These are phyloP conservation scores for Actinernus sp. DNA, from an alignment of 92 coral and sea anemone species.

Conservation along the genomic window DNA sequence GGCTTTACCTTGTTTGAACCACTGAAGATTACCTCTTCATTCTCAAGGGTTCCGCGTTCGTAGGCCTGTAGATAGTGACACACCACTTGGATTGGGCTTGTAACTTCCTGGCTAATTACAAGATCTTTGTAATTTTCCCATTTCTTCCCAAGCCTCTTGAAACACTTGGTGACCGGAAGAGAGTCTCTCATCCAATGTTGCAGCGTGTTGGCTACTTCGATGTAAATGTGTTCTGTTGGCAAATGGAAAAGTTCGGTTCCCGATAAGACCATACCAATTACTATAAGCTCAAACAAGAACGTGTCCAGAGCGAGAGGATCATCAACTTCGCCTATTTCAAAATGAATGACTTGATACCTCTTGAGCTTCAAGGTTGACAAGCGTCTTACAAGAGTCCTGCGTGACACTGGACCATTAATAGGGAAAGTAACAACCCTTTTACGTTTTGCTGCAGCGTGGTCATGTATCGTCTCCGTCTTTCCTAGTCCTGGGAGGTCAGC, in stretches of 20 bases:
- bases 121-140: slow-evolving; percentile 68
- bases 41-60: slow-evolving; percentile 76
- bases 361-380: slow-evolving; percentile 53
- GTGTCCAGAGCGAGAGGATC: slow-evolving; percentile 84
- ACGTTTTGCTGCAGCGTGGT: slow-evolving; percentile 47
- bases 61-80: slow-evolving; percentile 85
- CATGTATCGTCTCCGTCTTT: slow-evolving; percentile 81
- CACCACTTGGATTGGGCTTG: slow-evolving; percentile 95
- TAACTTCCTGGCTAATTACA: slow-evolving; percentile 70
- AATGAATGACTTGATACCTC: slow-evolving; percentile 73
- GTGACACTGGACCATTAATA: slow-evolving; percentile 89
- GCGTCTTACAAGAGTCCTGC: slow-evolving; percentile 62
- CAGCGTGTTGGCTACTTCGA: slow-evolving; percentile 93
- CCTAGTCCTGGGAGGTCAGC: slow-evolving; percentile 95
- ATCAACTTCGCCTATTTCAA: slow-evolving; percentile 88
- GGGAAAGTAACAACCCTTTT: slow-evolving; percentile 75
- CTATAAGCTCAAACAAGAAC: slow-evolving; percentile 88
- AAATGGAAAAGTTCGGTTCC: slow-evolving; percentile 85
- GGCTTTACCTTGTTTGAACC: slow-evolving; percentile 61
- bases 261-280: slow-evolving; percentile 83
- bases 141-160: slow-evolving; percentile 57
- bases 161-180: slow-evolving; percentile 83
- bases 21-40: slow-evolving; percentile 59
- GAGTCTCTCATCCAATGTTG: slow-evolving; percentile 86
- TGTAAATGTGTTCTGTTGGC: slow-evolving; percentile 70